Percentiles rank a stretch among this genome's conserved stretches.
These are phyloP conservation scores for Cephalotes varians DNA, from an alignment of 2,888 invertebrate genomes.

Conservation along the genomic window DNA sequence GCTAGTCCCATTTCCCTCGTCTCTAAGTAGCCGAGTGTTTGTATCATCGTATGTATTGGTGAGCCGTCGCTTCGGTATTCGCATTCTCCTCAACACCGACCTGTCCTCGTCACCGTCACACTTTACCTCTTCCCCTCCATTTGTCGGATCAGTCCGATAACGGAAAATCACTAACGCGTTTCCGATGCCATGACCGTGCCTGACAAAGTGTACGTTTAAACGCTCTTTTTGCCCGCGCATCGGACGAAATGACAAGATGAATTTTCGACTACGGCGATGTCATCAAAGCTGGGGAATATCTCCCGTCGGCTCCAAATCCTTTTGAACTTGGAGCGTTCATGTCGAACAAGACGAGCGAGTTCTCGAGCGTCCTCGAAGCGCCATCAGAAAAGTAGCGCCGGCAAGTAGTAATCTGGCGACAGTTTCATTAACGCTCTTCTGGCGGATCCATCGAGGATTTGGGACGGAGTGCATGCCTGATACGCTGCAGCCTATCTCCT, in stretches of 20 bases:
- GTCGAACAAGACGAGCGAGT: conserved; percentile 57
- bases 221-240: conserved; percentile 38
- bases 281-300: conserved; percentile 27
- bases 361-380: conserved; percentile 63
- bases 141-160: conserved; percentile 60
- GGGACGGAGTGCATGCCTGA: conserved; percentile 34
- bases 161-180: conserved; percentile 59
- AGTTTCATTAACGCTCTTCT: conserved; percentile 67
- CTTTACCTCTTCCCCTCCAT: background rate
- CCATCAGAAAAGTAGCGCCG: conserved; percentile 57
- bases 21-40: conserved; percentile 77
- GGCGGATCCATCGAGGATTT: conserved; percentile 51
- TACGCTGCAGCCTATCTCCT: conserved; percentile 40
- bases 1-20: conserved; percentile 78
- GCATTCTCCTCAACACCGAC: conserved; percentile 51
- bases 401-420: conserved; percentile 65
- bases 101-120: conserved; percentile 52
- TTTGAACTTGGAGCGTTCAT: conserved; percentile 13
- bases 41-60: conserved; percentile 66
- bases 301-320: conserved; percentile 26
- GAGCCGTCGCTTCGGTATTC: conserved; percentile 63
- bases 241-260: conserved; percentile 41
- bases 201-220: conserved; percentile 40
- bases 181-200: conserved; percentile 20
- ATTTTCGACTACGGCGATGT: conserved; percentile 31